Percentiles rank a stretch among this genome's conserved stretches.
Evolutionary conservation across 2,113 vertebrate species (phyloP).

Genomic region (Brachyhypopomus gauderio): DNA sequence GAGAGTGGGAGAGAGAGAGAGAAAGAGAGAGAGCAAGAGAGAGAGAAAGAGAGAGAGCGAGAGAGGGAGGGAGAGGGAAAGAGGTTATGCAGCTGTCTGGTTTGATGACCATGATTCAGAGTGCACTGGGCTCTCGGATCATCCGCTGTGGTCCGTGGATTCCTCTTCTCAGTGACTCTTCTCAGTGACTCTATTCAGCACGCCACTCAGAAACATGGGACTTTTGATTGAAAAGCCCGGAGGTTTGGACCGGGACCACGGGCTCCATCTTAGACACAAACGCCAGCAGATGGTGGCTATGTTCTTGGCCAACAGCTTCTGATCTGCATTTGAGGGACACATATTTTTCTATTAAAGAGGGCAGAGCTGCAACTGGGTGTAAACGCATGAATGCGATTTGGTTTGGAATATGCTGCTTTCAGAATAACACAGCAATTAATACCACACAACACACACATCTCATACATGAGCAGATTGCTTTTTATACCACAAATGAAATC

Average conservation of each 20-base stretch:
- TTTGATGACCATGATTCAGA: conserved; percentile 46
- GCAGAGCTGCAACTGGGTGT: conserved; percentile 30
- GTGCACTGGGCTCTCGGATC: conserved; percentile 39
- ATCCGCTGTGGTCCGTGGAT: conserved; percentile 47
- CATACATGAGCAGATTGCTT: neutral
- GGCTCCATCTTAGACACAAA: conserved; percentile 41
- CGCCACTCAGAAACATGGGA: neutral
- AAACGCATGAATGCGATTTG: neutral
- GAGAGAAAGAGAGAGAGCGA: neutral
- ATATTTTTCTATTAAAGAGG: conserved; percentile 16
- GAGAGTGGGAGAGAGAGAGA: too few relatives aligned
- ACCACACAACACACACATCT: neutral
- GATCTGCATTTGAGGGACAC: conserved; percentile 25
- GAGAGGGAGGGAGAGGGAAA: conserved; percentile 11
- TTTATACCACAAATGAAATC: neutral
- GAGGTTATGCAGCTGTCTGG: conserved; percentile 40
- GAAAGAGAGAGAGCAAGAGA: neutral
- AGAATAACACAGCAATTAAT: neutral
- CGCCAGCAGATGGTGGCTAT: conserved; percentile 47
- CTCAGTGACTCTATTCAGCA: conserved; percentile 8
- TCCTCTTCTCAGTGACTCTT: conserved; percentile 41
- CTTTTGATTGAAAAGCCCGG: conserved; percentile 39
- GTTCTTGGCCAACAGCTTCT: conserved; percentile 36
- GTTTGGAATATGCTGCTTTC: conserved; percentile 2
- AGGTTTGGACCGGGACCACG: conserved; percentile 26